Evolutionary conservation across 2,888 invertebrate species (phyloP), one percentile per base, ranked within the genome.

Genomic region (Piscicola geometra): DNA sequence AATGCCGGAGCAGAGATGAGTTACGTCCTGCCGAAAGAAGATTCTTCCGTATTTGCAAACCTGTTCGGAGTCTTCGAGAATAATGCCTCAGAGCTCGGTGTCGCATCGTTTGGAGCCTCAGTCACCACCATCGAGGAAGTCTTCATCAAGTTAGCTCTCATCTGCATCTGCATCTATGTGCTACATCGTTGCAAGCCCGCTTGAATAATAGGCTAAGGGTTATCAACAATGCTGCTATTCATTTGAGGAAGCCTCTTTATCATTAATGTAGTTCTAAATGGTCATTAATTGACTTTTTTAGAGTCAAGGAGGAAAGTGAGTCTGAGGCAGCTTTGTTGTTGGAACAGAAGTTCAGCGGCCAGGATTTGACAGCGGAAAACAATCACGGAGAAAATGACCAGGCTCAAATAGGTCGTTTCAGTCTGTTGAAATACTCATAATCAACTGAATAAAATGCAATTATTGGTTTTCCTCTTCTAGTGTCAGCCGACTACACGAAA

Each of bases 41-140:
- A 81, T 76, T 80, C 82, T 0, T 36, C 74, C 1, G 78, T 78
- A 32, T 85, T 85, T 77, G 79, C 81, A 56, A 78, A 74, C 9
- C 79, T 85, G 60, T 83, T 85, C 75, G 77, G 75, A n/a, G 81
- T 81, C 5, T 76, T 85, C 41, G 85, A 85, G 75, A 70, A 78
- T 18, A 78, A 79, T 30, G 82, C 80, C 21, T 82, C 70, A 12
- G 74, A 84, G 0, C 87, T 93, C 28, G 89, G 89, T 15, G 89
- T 92, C 71, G 89, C 88, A 78, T 91, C 92, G 82, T 94, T 91
- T 84, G 94, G 94, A 5, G 89, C 93, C 32, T 90, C 92, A 15
- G 90, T 93, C 25, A 93, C 93, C 0, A 92, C 93, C 0, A 87
- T 94, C 86, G 94, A 94, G 86, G 94, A 94, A 86, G 94, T 94